These are phyloP conservation scores for Orchesella flavescens DNA, from an alignment of 2,888 invertebrate genomes.

Conservation along the genomic window DNA sequence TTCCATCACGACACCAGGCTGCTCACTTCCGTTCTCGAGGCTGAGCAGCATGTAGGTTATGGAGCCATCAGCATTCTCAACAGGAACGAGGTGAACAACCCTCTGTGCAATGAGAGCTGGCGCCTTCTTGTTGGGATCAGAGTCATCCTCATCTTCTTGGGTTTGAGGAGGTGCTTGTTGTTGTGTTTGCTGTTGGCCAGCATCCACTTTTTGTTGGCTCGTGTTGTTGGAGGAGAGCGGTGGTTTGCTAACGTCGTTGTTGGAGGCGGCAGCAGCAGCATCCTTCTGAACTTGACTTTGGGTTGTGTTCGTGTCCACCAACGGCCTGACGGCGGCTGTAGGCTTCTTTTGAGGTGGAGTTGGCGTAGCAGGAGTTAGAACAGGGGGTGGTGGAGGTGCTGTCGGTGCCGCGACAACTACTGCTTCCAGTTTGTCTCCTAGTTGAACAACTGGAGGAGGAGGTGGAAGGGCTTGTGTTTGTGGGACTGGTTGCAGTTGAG, in stretches of 20 bases:
- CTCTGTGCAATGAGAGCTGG: slow-evolving; percentile 47
- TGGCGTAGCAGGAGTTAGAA: neutral
- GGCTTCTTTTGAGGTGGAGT: slow-evolving; percentile 43
- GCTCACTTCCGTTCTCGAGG: slow-evolving; percentile 44
- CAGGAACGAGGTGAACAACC: slow-evolving; percentile 68
- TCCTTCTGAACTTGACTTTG: slow-evolving; percentile 30
- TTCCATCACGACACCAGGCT: slow-evolving; percentile 25
- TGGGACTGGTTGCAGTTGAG: neutral
- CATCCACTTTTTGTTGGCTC: neutral
- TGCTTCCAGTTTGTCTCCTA: neutral
- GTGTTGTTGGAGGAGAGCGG: neutral
- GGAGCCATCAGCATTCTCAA: slow-evolving; percentile 67
- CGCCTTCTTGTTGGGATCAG: neutral
- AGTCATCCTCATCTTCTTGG: neutral
- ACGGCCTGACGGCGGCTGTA: slow-evolving; percentile 62
- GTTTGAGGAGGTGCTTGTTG: neutral
- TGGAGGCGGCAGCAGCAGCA: slow-evolving; percentile 24
- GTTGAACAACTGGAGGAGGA: neutral
- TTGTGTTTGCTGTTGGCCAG: neutral
- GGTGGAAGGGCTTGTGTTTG: neutral
- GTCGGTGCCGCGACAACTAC: neutral
- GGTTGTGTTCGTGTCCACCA: slow-evolving; percentile 38
- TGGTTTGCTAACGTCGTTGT: neutral
- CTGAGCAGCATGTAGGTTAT: slow-evolving; percentile 67
- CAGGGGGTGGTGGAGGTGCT: slow-evolving; percentile 17